Base-by-base conservation (phyloP, 2,113 vertebrate species). In the Eubucco bourcierii region DNA sequence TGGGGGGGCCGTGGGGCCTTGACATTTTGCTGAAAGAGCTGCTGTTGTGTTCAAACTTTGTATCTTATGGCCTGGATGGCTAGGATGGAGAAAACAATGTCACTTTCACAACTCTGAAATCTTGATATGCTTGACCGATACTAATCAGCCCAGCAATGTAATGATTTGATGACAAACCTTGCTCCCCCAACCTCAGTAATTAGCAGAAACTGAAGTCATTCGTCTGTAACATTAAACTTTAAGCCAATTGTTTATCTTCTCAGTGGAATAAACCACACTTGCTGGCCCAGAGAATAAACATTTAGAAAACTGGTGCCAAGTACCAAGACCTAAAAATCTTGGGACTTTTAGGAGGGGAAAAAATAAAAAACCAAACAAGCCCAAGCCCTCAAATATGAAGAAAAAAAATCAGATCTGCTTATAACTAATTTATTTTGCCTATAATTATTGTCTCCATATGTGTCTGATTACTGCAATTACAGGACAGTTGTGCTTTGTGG, bases 81-180 rank as follows among this genome's bases (percentile, higher is more conserved):
- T 78, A 7, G 55, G 28, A 25, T 68, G 44, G 65, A 82, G 65
- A 58, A 79, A 83, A 39, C 16, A 39, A 27, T 7, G 2, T 67
- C 3, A 20, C 78, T 90, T 81, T 80, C 52, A 31, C n/a, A 71
- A 19, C 29, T 70, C 46, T 80, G 60, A 58, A 87, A 44, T 67
- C 61, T 6, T 28, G 16, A 10, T 28, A 7, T 63, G 44, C 33
- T 92, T 94, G 81, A 58, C 65, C 88, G 52, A 73, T 47, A 33
- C 28, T 60, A 74, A 87, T 46, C 33, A 90, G 87, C 81, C 31
- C 53, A 90, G 66, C 21, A 63, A 60, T 80, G 90, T 67, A 33
- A 25, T 82, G 64, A 84, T 82, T 84, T 73, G n/a, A 56, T 93
- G 37, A 85, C 63, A 89, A 87, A 66, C 50, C 56, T 88, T 85